These are phyloP conservation scores for Euwallacea similis DNA, from an alignment of 1,140 invertebrate genomes.

Conservation along the genomic window DNA sequence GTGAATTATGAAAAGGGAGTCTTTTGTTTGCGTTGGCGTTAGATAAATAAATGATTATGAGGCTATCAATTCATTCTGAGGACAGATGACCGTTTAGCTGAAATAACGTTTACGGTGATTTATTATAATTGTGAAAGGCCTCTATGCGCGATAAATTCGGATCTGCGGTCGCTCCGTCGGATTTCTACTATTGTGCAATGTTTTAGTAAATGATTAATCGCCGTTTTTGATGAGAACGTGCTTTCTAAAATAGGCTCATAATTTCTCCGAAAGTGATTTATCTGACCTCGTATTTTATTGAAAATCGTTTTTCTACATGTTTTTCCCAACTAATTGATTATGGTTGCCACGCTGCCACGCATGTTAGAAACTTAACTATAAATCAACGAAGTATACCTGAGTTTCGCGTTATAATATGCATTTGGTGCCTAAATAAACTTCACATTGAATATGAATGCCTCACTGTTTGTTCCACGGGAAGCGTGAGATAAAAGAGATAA, in stretches of 20 bases:
- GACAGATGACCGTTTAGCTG: neutral
- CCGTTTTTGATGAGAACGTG: slow-evolving; percentile 1
- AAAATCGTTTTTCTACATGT: too few species aligned
- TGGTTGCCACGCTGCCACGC: too few species aligned
- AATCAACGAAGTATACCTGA: too few species aligned
- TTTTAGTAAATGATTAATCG: slow-evolving; percentile 4
- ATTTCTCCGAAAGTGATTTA: too few species aligned
- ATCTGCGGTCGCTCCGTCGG: neutral
- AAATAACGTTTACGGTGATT: neutral
- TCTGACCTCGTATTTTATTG: too few species aligned
- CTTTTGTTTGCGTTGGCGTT: neutral
- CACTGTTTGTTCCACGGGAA: too few species aligned
- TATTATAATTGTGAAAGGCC: slow-evolving; percentile 6
- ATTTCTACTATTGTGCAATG: slow-evolving; percentile 2
- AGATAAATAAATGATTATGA: neutral
- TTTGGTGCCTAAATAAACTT: too few species aligned
- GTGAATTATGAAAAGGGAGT: neutral
- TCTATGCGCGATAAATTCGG: slow-evolving; percentile 4
- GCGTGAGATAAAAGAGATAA: too few species aligned
- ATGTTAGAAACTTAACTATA: too few species aligned
- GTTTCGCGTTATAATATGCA: too few species aligned
- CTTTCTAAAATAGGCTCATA: neutral
- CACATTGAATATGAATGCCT: too few species aligned
- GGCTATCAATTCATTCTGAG: neutral
- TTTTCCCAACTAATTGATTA: too few species aligned